phyloP scores from a whole-genome alignment of 2,888 invertebrate species.

The Orgyia antiqua region DNA sequence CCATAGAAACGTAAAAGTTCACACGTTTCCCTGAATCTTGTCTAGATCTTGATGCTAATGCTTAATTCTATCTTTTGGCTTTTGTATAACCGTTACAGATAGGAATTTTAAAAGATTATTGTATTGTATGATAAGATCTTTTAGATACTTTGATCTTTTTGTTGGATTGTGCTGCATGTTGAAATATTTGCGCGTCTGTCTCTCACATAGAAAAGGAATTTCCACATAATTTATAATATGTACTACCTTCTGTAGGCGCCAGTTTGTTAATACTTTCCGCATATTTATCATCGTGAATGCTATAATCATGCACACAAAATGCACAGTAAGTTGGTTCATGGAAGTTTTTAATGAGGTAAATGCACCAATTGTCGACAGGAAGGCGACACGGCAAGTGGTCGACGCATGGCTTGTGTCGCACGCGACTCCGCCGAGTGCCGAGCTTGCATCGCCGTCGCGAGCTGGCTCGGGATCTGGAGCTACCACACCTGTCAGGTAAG shows the following conservation, averaged over 20 bases:
- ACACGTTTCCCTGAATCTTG: too few relatives aligned
- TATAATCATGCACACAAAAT: constrained; percentile 17
- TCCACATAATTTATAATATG: too few relatives aligned
- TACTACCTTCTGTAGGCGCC: constrained; percentile 3
- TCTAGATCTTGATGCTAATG: too few relatives aligned
- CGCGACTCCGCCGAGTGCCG: constrained; percentile 85
- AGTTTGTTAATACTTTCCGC: constrained; percentile 7
- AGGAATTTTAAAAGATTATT: too few relatives aligned
- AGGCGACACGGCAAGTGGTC: constrained; percentile 94
- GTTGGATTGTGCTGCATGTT: too few relatives aligned
- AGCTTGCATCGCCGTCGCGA: constrained; percentile 79
- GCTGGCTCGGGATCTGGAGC: constrained; percentile 92
- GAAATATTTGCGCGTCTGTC: too few relatives aligned
- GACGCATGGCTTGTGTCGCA: constrained; percentile 96
- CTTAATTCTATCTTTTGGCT: too few relatives aligned
- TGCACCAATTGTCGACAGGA: constrained; percentile 75
- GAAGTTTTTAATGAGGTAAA: constrained; percentile 11
- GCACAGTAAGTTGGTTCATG: constrained; percentile 3
- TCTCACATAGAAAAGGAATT: too few relatives aligned
- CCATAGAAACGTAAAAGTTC: too few relatives aligned
- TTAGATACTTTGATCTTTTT: too few relatives aligned
- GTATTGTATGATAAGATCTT: too few relatives aligned
- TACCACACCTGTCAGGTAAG: constrained; percentile 92
- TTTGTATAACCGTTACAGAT: too few relatives aligned
- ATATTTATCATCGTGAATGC: constrained; percentile 7